These are phyloP conservation scores for Berghia stephanieae DNA, from an alignment of 1,140 invertebrate genomes.

Conservation along the genomic window DNA sequence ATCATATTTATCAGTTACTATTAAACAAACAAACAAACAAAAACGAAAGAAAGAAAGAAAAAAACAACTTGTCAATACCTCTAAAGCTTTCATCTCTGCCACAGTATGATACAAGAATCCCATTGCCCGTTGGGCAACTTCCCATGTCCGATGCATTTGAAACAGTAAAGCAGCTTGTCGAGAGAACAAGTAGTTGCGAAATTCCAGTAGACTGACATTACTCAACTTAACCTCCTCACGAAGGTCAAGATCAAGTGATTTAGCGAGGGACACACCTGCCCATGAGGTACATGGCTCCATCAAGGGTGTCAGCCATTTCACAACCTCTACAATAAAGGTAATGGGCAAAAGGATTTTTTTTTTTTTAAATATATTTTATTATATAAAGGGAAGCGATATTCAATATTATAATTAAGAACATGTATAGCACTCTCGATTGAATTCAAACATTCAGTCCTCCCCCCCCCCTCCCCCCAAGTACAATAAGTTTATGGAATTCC, in stretches of 20 bases:
- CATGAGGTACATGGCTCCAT: constrained; percentile 81
- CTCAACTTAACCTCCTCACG: constrained; percentile 77
- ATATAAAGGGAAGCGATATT: too few species aligned
- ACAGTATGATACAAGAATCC: constrained; percentile 87
- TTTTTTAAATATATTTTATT: too few species aligned
- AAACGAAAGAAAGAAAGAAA: background rate
- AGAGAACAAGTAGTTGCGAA: constrained; percentile 93
- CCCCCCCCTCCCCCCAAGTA: too few species aligned
- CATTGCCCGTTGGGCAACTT: constrained; percentile 85
- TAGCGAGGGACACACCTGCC: constrained; percentile 81
- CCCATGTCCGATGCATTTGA: constrained; percentile 80
- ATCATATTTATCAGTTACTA: background rate
- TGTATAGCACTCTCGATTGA: too few species aligned
- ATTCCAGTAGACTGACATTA: constrained; percentile 81
- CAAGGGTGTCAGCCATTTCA: constrained; percentile 83
- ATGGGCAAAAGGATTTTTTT: too few species aligned
- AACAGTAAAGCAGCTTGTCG: constrained; percentile 89
- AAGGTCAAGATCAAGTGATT: constrained; percentile 75
- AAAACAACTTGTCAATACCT: constrained; percentile 69
- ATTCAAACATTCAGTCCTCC: too few species aligned
- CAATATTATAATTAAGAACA: too few species aligned
- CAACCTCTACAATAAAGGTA: constrained; percentile 69
- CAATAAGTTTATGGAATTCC: too few species aligned
- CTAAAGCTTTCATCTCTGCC: constrained; percentile 79
- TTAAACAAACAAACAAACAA: background rate